Base-by-base conservation (phyloP, 2,113 vertebrate species). In the Chaetura pelagica region DNA sequence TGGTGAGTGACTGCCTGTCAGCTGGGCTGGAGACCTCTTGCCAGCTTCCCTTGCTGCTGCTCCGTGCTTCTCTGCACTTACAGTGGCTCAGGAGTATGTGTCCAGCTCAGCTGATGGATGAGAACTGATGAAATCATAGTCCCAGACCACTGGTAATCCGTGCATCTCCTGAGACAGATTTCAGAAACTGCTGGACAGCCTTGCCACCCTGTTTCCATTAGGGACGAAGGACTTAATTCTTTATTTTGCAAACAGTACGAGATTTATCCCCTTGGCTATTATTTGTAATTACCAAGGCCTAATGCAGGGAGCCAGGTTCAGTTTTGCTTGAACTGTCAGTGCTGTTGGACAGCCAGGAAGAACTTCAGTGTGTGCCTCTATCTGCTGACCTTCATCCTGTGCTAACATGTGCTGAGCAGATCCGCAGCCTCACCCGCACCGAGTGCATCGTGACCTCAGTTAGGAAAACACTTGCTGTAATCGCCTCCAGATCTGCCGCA, bases 401-500 rank as follows among this genome's bases (percentile, higher is more conserved):
- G 7, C 40, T 32, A 4, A 84, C 96, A 97, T 96, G 84, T 97
- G 97, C 61, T 22, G 78, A 59, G 87, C 97, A 97, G 96, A 96
- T 77, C 95, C 58, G 7, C 10, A 51, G 90, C 87, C 79, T 93
- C 93, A 42, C 93, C 95, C 83, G 40, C 96, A 62, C 93, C n/a
- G 78, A 91, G 87, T 54, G 96, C 95, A 73, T 7, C 22, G 10
- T 96, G 97, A 97, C 96, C 97, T 97, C 97, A 96, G 97, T 72
- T 95, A 95, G 87, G 94, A 82, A 98, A 97, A 97, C 95, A 97
- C 94, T 95, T 69, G 66, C 87, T 48, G 61, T 98, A 98, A 98
- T 98, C 94, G 84, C 93, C 97, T 97, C 96, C 97, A 98, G 97
- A 97, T 97, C 97, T 94, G 90, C 94, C 30, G 69, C 91, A 55